A percentile compares a stretch with the other conserved stretches of the same genome.
Evolutionary conservation across 2,797 vertebrate genomes (phyloP).

Genomic region (Takifugu ocellatus): DNA sequence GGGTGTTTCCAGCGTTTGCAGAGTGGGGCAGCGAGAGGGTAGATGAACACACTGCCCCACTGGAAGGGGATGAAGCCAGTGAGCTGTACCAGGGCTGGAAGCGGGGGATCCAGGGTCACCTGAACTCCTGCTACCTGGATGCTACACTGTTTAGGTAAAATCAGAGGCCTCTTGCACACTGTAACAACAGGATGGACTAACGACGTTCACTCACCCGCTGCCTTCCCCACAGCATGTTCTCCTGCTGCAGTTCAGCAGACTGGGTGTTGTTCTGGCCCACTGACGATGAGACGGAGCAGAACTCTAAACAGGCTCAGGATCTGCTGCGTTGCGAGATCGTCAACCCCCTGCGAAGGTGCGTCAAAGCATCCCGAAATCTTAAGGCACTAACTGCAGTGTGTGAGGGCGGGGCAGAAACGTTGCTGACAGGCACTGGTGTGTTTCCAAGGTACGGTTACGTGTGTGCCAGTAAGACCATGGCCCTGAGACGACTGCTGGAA

Average conservation of each 20-base stretch:
- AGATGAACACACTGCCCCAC: slow-evolving; percentile 75
- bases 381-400: background rate
- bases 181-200: background rate
- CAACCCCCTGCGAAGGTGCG: slow-evolving; percentile 81
- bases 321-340: slow-evolving; percentile 83
- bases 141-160: slow-evolving; percentile 81
- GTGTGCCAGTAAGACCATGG: slow-evolving; percentile 87
- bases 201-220: background rate
- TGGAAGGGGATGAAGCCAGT: slow-evolving; percentile 59
- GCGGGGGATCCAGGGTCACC: slow-evolving; percentile 85
- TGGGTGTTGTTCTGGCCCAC: slow-evolving; percentile 76
- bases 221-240: slow-evolving; percentile 74
- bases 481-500: slow-evolving; percentile 80
- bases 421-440: background rate
- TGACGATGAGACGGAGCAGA: slow-evolving; percentile 39
- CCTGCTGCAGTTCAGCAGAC: slow-evolving; percentile 83
- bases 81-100: slow-evolving; percentile 77
- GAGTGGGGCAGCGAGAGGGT: slow-evolving; percentile 80
- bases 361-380: no score
- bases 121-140: slow-evolving; percentile 87
- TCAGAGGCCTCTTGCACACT: background rate
- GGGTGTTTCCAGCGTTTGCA: slow-evolving; percentile 72
- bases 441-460: slow-evolving; percentile 79
- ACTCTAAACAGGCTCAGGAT: slow-evolving; percentile 73
- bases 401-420: accelerated